Conservation (phyloP, 2,888 invertebrate species). For the Parnassius glacialis region DNA sequence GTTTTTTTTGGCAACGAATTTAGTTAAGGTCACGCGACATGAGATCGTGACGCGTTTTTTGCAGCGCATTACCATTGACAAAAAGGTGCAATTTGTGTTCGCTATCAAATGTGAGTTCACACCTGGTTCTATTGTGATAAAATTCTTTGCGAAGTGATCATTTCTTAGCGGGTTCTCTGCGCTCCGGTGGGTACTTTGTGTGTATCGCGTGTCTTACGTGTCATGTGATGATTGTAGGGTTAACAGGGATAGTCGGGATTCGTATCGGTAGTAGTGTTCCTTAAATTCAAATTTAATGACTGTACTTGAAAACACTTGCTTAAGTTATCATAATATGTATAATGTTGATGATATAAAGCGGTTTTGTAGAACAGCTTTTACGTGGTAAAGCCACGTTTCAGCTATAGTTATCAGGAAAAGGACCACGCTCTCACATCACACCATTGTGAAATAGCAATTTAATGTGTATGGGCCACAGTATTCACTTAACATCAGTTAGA, state of each 20-base stretch:
- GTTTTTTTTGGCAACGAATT: slow-evolving; percentile 56
- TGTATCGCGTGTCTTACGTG: neutral
- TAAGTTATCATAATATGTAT: too few species aligned
- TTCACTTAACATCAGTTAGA: too few species aligned
- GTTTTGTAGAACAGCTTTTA: too few species aligned
- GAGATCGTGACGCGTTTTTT: slow-evolving; percentile 53
- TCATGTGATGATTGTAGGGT: neutral
- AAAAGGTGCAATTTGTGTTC: slow-evolving; percentile 8
- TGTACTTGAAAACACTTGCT: too few species aligned
- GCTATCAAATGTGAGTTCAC: slow-evolving; percentile 8
- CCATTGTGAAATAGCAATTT: too few species aligned
- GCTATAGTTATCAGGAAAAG: too few species aligned
- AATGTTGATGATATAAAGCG: too few species aligned
- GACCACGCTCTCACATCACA: too few species aligned
- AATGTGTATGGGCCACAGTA: too few species aligned
- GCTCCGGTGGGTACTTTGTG: neutral
- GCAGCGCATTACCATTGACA: slow-evolving; percentile 27
- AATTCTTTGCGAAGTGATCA: slow-evolving; percentile 1
- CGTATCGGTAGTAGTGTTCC: neutral
- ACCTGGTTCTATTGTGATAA: slow-evolving; percentile 25
- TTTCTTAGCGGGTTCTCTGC: neutral
- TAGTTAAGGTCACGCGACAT: slow-evolving; percentile 59
- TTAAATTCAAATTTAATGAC: too few species aligned
- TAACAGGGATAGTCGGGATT: neutral
- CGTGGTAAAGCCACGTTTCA: too few species aligned